Evolutionary conservation across 2,113 vertebrate species (phyloP).

Genomic region (Colaptes auratus): DNA sequence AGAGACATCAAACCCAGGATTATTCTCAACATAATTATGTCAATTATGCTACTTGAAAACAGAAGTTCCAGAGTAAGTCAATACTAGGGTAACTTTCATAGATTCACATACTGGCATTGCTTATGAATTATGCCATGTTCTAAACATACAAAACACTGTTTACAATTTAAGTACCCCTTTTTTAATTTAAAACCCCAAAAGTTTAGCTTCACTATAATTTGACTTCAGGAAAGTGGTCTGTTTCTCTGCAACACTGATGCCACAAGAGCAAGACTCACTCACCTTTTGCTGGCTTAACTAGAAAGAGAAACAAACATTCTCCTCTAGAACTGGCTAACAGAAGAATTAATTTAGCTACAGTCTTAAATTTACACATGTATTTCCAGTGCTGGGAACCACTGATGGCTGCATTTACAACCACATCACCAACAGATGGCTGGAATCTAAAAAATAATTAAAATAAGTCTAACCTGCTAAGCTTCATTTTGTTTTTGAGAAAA

Average conservation of each 20-base stretch:
- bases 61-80: neutral
- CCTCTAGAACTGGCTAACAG: neutral
- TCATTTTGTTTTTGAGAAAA: neutral
- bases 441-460: neutral
- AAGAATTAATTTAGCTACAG: neutral
- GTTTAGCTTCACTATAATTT: neutral
- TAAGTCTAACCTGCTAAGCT: neutral
- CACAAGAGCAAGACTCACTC: neutral
- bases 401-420: neutral
- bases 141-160: neutral
- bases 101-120: neutral
- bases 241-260: neutral
- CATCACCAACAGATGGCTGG: neutral
- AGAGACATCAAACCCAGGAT: neutral
- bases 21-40: neutral
- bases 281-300: neutral
- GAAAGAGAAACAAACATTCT: neutral
- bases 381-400: neutral
- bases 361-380: neutral
- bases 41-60: conserved; percentile 16
- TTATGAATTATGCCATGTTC: neutral
- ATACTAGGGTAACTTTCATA: neutral
- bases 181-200: neutral
- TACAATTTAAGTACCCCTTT: neutral
- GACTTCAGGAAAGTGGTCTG: neutral